Percentiles rank a stretch among this genome's conserved stretches.
These are phyloP conservation scores for Carassius carassius DNA, from an alignment of 2,113 vertebrate species.

Conservation along the genomic window DNA sequence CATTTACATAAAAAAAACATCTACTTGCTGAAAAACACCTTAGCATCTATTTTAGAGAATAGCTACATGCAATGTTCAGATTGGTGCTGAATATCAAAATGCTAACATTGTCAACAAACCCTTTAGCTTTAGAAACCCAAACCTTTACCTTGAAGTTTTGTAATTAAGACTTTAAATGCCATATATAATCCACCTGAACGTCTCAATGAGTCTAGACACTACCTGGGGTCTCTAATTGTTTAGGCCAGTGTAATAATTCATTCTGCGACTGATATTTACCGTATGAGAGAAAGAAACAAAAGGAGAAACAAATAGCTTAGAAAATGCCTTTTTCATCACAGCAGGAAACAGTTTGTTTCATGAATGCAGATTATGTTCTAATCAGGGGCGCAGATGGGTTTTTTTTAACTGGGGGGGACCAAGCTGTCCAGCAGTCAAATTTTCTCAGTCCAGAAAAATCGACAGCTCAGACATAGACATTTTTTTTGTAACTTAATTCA, in stretches of 20 bases:
- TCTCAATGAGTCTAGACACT: neutral
- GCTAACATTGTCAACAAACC: neutral
- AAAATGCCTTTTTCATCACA: constrained; percentile 19
- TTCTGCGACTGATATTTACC: neutral
- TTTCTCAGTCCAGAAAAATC: too few relatives aligned
- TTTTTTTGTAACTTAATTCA: too few relatives aligned
- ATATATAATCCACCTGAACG: constrained; percentile 1
- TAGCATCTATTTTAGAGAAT: too few relatives aligned
- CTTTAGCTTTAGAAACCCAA: neutral
- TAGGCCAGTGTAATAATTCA: neutral
- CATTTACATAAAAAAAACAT: too few relatives aligned
- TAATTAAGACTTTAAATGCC: constrained; percentile 25
- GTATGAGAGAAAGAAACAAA: neutral
- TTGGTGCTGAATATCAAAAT: neutral
- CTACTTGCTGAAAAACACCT: too few relatives aligned
- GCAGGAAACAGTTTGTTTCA: constrained; percentile 9
- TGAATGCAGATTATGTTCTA: constrained; percentile 32
- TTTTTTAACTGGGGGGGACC: too few relatives aligned
- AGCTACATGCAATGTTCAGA: too few relatives aligned
- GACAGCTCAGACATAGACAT: too few relatives aligned
- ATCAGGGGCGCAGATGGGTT: too few relatives aligned
- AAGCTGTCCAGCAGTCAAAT: too few relatives aligned
- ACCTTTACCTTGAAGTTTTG: constrained; percentile 2
- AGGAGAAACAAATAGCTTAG: neutral
- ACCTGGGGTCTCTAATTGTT: constrained; percentile 17